Base-by-base conservation (phyloP, 1,140 invertebrate genomes). In the Leptinotarsa defecta region DNA sequence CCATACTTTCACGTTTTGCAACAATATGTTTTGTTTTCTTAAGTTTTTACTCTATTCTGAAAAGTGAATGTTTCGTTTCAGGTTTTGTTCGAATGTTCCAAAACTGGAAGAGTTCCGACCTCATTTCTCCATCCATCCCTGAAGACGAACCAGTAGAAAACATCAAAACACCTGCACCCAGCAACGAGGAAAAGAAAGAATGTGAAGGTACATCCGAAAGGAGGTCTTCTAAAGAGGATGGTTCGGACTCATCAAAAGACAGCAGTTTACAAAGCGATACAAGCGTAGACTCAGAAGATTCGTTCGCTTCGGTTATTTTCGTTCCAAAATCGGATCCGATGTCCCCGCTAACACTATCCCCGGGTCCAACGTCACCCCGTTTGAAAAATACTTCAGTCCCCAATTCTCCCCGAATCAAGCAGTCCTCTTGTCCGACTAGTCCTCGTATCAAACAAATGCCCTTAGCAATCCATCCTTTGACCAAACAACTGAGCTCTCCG, bases 231-330 rank as follows among this genome's bases (percentile, higher is more conserved):
- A 88, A 91, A 73, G 95, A 96, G 84, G 95, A 96, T 77, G 94
- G 94, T 8, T 96, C 95, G 0, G 95, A 96, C 83, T 95, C 94
- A 1, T 95, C 94, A 2, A 97, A 96, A 86, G 94, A 96, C 82
- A 95, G 94, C 82, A 96, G 95, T 84, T 88, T 96, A 65, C 95
- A 96, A 84, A 96, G 94, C 85, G 95, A 97, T 81, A 96, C 95
- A 0, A 96, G 95, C 86, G 92, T 97, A 3, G 95, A 97, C 85
- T 96, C 94, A 2, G 95, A 97, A 86, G 95, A 97, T 80, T 95
- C 94, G 86, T 95, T 96, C 83, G 94, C 94, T 48, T 96, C 94
- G 67, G 95, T 96, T 11, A 96, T 96, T 81, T 96, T 92, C 82
- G 92, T 96, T 78, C 94, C 94, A 62, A 93, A 92, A 82, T 85